Evolutionary conservation across 1,140 invertebrate genomes (phyloP).

Genomic region (Ephestia elutella): DNA sequence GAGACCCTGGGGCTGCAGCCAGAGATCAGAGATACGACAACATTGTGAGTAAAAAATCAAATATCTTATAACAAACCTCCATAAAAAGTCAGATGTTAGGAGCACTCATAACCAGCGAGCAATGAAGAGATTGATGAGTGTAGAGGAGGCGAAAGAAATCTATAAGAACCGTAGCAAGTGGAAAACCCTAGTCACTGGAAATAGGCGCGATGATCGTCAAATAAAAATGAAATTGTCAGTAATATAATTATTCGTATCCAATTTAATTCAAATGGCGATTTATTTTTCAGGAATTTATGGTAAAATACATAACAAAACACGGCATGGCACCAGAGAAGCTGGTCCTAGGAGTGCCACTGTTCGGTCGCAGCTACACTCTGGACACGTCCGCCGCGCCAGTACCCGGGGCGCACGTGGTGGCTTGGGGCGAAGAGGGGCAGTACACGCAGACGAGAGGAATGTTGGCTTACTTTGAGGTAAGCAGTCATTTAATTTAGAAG

Average conservation of each 20-base stretch:
- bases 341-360: constrained; percentile 79
- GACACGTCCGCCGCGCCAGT: constrained; percentile 60
- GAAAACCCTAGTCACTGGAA: no score
- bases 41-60: constrained; percentile 38
- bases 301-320: constrained; percentile 61
- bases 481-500: not conserved
- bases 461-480: constrained; percentile 79
- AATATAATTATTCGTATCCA: no score
- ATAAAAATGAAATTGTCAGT: no score
- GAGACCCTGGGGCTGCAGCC: constrained; percentile 50
- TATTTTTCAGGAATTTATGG: constrained; percentile 61
- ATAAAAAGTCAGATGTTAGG: no score
- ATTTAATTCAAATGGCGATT: not conserved
- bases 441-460: constrained; percentile 80
- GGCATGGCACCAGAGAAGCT: constrained; percentile 76
- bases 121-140: no score
- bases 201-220: no score
- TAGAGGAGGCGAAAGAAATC: no score
- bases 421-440: constrained; percentile 76
- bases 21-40: constrained; percentile 64
- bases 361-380: constrained; percentile 79
- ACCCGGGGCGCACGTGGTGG: constrained; percentile 71
- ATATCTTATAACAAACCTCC: no score
- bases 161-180: no score
- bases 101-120: no score